A percentile compares a stretch with the other conserved stretches of the same genome.
Evolutionary conservation across 1,140 invertebrate genomes (phyloP).

Genomic region (Drosophila auraria): DNA sequence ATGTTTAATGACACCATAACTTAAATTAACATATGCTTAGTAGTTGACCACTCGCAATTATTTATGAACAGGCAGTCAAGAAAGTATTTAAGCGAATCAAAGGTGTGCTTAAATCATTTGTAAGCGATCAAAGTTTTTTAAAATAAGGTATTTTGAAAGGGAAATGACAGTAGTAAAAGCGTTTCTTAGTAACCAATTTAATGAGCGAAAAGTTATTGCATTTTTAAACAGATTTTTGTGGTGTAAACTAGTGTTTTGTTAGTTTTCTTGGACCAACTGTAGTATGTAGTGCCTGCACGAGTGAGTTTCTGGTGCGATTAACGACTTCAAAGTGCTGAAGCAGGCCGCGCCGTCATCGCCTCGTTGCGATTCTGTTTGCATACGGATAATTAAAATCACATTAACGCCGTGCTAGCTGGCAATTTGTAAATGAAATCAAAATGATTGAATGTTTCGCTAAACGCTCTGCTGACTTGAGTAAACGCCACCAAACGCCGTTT

Average conservation of each 20-base stretch:
- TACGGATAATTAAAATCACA: conserved; percentile 74
- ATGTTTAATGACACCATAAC: conserved; percentile 45
- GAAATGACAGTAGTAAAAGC: not conserved
- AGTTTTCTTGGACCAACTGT: conserved; percentile 8
- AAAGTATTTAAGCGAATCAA: not conserved
- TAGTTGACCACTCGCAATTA: conserved; percentile 24
- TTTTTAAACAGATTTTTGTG: not conserved
- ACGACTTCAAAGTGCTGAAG: conserved; percentile 49
- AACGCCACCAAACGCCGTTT: conserved; percentile 2
- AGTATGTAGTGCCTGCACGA: conserved; percentile 22
- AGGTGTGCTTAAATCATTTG: not conserved
- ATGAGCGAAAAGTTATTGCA: not conserved
- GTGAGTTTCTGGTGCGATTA: conserved; percentile 44
- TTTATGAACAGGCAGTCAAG: conserved; percentile 3
- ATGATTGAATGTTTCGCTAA: conserved; percentile 45
- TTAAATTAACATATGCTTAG: conserved; percentile 32
- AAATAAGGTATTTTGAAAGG: not conserved
- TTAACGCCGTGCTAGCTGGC: conserved; percentile 55
- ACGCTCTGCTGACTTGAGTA: conserved; percentile 1
- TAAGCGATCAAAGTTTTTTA: not conserved
- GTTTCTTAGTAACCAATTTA: not conserved
- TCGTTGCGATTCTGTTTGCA: conserved; percentile 58
- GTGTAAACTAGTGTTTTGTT: not conserved
- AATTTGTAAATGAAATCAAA: conserved; percentile 29
- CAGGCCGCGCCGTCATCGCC: conserved; percentile 30